These are phyloP conservation scores for Achlya flavicornis DNA, from an alignment of 2,888 invertebrate species.

Conservation along the genomic window DNA sequence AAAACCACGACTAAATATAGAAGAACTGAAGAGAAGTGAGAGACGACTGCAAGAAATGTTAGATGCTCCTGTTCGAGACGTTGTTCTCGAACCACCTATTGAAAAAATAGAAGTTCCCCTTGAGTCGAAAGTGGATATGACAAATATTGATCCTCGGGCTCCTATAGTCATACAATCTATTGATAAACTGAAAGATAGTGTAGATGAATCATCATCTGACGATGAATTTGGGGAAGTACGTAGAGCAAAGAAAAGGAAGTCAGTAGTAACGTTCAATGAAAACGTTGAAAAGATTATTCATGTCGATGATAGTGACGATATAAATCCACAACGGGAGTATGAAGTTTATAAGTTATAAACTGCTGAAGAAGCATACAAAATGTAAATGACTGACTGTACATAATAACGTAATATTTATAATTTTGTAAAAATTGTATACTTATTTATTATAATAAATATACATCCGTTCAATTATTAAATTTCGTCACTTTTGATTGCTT, in stretches of 20 bases:
- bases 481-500: not conserved
- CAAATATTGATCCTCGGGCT: conserved; percentile 42
- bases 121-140: conserved; percentile 50
- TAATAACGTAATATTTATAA: not conserved
- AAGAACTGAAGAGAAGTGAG: conserved; percentile 70
- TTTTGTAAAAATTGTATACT: not conserved
- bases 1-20: conserved; percentile 65
- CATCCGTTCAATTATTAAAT: not conserved
- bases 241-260: conserved; percentile 61
- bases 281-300: conserved; percentile 81
- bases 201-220: conserved; percentile 60
- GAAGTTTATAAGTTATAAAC: conserved; percentile 62
- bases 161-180: conserved; percentile 74
- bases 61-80: conserved; percentile 54
- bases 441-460: not conserved
- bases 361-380: conserved; percentile 1
- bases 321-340: conserved; percentile 37
- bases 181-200: conserved; percentile 70
- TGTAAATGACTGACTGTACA: conserved; percentile 18
- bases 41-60: conserved; percentile 69
- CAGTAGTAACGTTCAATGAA: conserved; percentile 83
- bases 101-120: conserved; percentile 36
- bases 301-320: conserved; percentile 68
- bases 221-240: conserved; percentile 73
- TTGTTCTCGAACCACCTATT: conserved; percentile 37